These are phyloP conservation scores for Drosophila koepferae DNA, from an alignment of 2,888 invertebrate genomes.

Conservation along the genomic window DNA sequence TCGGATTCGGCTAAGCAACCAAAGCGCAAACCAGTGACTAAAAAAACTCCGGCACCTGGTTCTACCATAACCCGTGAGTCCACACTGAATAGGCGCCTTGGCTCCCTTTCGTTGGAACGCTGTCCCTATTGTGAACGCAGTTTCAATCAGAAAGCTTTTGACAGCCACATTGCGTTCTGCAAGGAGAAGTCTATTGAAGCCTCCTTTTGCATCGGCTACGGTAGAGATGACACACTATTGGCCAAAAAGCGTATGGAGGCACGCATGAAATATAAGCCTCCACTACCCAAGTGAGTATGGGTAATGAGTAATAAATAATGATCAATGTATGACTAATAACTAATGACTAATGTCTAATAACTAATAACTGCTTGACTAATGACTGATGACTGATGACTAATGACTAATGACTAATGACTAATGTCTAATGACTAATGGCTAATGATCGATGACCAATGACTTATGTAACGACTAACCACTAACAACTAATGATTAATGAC, in stretches of 20 bases:
- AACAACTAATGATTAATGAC: neutral
- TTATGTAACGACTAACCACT: too few relatives aligned
- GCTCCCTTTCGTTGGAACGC: neutral
- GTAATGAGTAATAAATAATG: neutral
- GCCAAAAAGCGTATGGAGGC: slow-evolving; percentile 4
- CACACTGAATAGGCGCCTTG: neutral
- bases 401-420: neutral
- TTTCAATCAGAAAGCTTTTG: neutral
- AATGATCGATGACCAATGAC: neutral
- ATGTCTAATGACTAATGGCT: neutral
- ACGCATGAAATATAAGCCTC: slow-evolving; percentile 4
- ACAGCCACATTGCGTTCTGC: neutral
- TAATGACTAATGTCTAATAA: neutral
- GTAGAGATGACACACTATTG: neutral
- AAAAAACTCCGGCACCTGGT: neutral
- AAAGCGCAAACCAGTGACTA: neutral
- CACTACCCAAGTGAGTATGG: neutral
- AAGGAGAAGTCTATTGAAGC: neutral
- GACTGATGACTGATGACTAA: neutral
- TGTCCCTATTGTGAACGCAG: slow-evolving; percentile 7
- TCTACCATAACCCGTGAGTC: neutral
- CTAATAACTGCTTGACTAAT: neutral
- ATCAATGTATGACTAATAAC: neutral
- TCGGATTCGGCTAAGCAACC: fast-evolving
- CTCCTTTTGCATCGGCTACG: neutral